Evolutionary conservation across 2,797 vertebrate species (phyloP).

Genomic region (Bryconaethiops microstoma): DNA sequence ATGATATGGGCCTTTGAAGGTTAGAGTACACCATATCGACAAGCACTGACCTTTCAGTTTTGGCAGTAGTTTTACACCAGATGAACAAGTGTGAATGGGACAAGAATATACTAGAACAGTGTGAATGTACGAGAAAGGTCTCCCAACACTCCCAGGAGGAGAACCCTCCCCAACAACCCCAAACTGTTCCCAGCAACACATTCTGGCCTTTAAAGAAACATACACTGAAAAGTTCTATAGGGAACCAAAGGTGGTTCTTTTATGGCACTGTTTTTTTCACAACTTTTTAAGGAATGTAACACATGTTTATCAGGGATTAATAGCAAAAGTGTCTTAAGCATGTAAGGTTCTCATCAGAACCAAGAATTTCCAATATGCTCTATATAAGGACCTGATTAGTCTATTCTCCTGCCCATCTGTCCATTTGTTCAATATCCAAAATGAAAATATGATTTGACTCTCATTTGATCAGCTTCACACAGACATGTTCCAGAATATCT

Average conservation of each 20-base stretch:
- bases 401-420: slow-evolving; percentile 12
- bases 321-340: background rate
- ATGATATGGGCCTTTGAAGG: no score
- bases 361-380: slow-evolving; percentile 27
- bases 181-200: no score
- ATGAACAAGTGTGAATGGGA: no score
- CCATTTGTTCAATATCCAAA: slow-evolving; percentile 49
- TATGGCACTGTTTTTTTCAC: background rate
- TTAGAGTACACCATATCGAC: no score
- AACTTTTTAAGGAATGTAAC: background rate
- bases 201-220: background rate
- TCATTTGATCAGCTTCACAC: slow-evolving; percentile 45
- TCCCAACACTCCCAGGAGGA: no score
- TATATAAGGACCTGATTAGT: slow-evolving; percentile 39
- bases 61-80: no score
- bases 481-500: slow-evolving; percentile 44
- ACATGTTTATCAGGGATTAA: slow-evolving; percentile 6
- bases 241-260: background rate
- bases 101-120: no score
- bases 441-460: slow-evolving; percentile 51
- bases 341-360: slow-evolving; percentile 25
- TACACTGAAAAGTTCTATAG: background rate
- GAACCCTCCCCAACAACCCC: no score
- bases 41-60: no score
- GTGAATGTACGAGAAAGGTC: no score